Conservation (phyloP, 1,140 invertebrate genomes). For the Tetramorium alpestre region DNA sequence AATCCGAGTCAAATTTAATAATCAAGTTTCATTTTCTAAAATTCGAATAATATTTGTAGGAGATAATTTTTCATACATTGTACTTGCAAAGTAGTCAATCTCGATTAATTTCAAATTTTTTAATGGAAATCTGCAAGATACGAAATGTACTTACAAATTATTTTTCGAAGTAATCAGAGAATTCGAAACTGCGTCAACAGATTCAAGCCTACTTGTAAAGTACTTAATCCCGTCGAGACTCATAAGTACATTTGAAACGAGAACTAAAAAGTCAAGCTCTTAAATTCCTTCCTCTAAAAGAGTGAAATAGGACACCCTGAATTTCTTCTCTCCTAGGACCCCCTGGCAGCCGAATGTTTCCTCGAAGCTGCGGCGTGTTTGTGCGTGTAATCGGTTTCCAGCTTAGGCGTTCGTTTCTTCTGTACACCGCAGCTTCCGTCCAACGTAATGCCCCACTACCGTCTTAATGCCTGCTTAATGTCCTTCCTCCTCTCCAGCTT, state of each 20-base stretch:
- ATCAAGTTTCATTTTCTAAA: no score
- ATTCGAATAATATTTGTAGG: no score
- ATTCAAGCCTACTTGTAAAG: no score
- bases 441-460: conserved; percentile 59
- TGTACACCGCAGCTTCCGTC: conserved; percentile 32
- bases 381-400: conserved; percentile 25
- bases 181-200: no score
- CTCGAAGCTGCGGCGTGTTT: conserved; percentile 45
- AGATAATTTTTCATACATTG: no score
- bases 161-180: no score
- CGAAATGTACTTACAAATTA: no score
- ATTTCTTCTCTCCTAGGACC: neutral
- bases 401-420: conserved; percentile 28
- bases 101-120: no score
- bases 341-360: neutral
- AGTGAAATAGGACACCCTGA: neutral
- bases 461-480: conserved; percentile 28
- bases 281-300: neutral
- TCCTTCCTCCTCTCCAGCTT: conserved; percentile 58
- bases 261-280: neutral
- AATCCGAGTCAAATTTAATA: no score
- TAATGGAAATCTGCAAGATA: no score
- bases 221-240: no score
- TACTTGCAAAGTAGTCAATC: no score
- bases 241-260: neutral